These are phyloP conservation scores for Acronicta alni DNA, from an alignment of 2,888 invertebrate species.

Conservation along the genomic window DNA sequence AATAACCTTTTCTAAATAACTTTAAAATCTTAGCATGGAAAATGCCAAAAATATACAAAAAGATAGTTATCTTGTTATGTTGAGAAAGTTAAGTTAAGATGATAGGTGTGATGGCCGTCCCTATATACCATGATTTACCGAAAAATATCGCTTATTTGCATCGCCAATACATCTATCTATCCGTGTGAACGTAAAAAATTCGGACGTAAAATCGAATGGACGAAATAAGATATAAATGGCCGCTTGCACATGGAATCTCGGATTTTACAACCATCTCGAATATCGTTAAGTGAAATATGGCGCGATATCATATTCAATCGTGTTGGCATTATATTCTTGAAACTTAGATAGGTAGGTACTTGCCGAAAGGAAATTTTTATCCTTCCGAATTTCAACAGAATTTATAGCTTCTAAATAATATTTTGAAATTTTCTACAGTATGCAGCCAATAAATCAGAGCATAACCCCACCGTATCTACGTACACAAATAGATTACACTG, in stretches of 20 bases:
- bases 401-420: constrained; percentile 62
- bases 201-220: constrained; percentile 78
- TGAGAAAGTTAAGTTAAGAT: constrained; percentile 67
- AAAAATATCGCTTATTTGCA: constrained; percentile 83
- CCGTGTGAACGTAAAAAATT: constrained; percentile 73
- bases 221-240: constrained; percentile 81
- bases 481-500: constrained; percentile 39
- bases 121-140: constrained; percentile 77
- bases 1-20: too few species aligned
- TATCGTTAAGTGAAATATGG: constrained; percentile 77
- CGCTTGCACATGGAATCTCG: constrained; percentile 74
- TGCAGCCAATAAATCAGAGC: constrained; percentile 62
- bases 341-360: constrained; percentile 58
- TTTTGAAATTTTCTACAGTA: constrained; percentile 60
- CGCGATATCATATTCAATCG: constrained; percentile 74
- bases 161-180: constrained; percentile 78
- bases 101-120: constrained; percentile 62
- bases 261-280: constrained; percentile 78
- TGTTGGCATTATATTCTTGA: constrained; percentile 63
- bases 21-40: too few species aligned
- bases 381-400: constrained; percentile 54
- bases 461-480: constrained; percentile 25
- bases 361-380: constrained; percentile 52
- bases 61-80: too few species aligned
- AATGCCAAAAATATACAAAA: too few species aligned